Conservation (phyloP, 2,113 vertebrate genomes). For the Zosterops pallidus region DNA sequence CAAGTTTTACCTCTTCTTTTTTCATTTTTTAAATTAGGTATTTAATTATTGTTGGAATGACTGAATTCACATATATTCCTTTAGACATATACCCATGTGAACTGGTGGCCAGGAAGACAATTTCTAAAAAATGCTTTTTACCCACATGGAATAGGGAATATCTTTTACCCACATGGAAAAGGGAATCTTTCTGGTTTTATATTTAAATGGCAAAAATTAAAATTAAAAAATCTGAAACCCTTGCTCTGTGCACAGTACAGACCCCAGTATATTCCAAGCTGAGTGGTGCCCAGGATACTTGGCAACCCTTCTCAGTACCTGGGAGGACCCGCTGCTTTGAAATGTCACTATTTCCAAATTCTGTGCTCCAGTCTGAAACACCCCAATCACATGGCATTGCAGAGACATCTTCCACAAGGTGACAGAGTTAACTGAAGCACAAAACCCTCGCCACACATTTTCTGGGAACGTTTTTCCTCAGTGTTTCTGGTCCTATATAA, state of each 20-base stretch:
- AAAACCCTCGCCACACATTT: neutral
- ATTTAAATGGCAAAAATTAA: neutral
- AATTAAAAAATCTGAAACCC: neutral
- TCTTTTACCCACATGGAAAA: neutral
- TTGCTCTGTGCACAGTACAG: neutral
- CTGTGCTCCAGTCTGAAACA: neutral
- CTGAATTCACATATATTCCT: neutral
- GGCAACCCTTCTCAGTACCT: neutral
- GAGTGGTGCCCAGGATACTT: neutral
- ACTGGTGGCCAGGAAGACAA: neutral
- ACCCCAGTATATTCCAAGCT: rapidly evolving
- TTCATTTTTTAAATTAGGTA: neutral
- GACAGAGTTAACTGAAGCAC: neutral
- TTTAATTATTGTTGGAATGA: neutral
- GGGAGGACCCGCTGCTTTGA: neutral
- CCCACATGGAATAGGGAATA: neutral
- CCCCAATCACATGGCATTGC: neutral
- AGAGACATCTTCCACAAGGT: neutral
- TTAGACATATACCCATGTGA: neutral
- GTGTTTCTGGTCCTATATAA: neutral
- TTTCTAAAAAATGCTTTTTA: neutral
- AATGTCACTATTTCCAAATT: neutral
- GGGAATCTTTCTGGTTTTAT: neutral
- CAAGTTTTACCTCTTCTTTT: neutral
- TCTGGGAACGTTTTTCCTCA: neutral